Evolutionary conservation across 1,140 invertebrate species (phyloP).

Genomic region (Idris sp.): DNA sequence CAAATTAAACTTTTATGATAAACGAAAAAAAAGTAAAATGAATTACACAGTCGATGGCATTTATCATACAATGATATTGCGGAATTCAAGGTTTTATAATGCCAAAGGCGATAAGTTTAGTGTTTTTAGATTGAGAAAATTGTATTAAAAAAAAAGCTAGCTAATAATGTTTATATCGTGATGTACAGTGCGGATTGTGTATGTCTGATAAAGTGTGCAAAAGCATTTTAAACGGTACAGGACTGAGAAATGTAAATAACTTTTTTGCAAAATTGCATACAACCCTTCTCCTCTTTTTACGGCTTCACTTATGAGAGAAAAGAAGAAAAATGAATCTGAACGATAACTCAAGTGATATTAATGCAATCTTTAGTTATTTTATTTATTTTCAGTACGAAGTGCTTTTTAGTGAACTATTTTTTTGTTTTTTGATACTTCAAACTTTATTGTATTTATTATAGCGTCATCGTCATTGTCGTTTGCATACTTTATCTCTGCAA

Average conservation of each 20-base stretch:
- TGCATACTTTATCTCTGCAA: constrained; percentile 37
- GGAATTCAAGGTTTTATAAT: constrained; percentile 54
- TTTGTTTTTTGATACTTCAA: constrained; percentile 32
- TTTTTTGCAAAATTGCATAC: constrained; percentile 10
- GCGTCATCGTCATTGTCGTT: constrained; percentile 51
- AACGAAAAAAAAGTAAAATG: constrained; percentile 12
- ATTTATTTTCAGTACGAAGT: no score
- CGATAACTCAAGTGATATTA: no score
- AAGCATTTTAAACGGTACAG: constrained; percentile 30
- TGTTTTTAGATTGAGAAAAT: constrained; percentile 57
- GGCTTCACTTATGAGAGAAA: no score
- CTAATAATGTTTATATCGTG: constrained; percentile 53
- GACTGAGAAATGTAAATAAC: constrained; percentile 30
- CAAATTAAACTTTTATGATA: no score
- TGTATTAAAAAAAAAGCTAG: constrained; percentile 45
- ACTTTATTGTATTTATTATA: constrained; percentile 58
- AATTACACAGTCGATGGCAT: constrained; percentile 53
- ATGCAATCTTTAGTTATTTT: no score
- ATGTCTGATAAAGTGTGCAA: constrained; percentile 49
- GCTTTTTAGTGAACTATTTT: constrained; percentile 9
- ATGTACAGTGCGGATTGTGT: constrained; percentile 46
- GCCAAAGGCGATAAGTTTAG: constrained; percentile 62
- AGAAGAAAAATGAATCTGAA: no score
- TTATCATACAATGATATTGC: constrained; percentile 54
- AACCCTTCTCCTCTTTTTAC: constrained; percentile 16